Evolutionary conservation across 2,113 vertebrate species (phyloP).

Genomic region (Motacilla alba): DNA sequence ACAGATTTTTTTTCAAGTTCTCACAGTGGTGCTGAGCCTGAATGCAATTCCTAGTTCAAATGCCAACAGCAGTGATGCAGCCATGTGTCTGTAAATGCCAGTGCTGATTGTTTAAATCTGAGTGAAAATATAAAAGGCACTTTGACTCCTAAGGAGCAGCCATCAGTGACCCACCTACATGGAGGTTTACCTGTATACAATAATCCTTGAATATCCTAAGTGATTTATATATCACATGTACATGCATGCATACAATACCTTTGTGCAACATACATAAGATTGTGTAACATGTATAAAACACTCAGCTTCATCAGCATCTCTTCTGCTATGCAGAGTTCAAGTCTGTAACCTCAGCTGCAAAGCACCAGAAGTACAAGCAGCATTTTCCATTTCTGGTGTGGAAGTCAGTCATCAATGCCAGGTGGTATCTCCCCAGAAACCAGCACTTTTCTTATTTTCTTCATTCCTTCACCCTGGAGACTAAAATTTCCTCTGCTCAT

Average conservation of each 20-base stretch:
- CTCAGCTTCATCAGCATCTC: not conserved
- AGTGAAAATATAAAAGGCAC: not conserved
- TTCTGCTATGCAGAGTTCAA: not conserved
- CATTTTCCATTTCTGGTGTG: not conserved
- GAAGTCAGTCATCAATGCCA: not conserved
- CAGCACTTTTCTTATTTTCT: not conserved
- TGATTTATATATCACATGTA: not conserved
- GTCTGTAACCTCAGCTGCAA: not conserved
- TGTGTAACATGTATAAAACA: not conserved
- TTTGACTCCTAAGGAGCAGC: not conserved
- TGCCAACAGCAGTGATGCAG: not conserved
- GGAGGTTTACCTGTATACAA: not conserved
- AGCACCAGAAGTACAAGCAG: not conserved
- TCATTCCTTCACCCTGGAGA: constrained; percentile 21
- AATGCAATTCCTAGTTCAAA: not conserved
- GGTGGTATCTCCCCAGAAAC: not conserved
- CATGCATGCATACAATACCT: not conserved
- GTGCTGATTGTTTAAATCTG: not conserved
- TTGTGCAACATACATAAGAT: not conserved
- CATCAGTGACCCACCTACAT: not conserved
- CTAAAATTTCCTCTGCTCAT: constrained; percentile 40
- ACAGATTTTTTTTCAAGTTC: not conserved
- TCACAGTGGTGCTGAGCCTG: not conserved
- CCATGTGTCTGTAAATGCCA: not conserved
- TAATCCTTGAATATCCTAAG: not conserved